Base-by-base conservation (phyloP, 2,797 vertebrate species). In the Buphagus erythrorhynchus region DNA sequence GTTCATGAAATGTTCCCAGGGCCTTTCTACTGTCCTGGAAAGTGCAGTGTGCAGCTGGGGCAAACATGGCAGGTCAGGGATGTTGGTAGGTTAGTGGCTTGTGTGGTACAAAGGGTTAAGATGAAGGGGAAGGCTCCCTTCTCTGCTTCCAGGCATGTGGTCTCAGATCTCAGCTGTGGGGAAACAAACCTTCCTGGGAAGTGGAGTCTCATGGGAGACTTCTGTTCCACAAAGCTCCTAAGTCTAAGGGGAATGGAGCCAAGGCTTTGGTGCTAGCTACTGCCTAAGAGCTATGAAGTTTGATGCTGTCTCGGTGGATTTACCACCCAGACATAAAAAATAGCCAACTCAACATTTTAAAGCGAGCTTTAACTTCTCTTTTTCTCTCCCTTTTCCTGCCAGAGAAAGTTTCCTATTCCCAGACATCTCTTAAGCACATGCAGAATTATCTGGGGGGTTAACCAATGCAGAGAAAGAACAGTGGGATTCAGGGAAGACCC, bases 391-490 rank as follows among this genome's bases (percentile, higher is more conserved):
- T 72, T 75, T 76, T 24, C 66, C 54, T 59, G 20, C 29, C 16
- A 45, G 66, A 61, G 73, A 73, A 66, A 76, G 29, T 45, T 79
- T 90, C 22, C 16, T 48, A 71, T 91, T 94, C 86, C 91, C 93
- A 95, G 45, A 36, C 79, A 75, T 80, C 54, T 25, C 29, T 71
- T 88, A 63, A 95, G n/a, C 31, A 46, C 20, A 25, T 26, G 46
- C 57, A 80, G 67, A 93, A 79, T 79, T 94, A 76, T 93, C 86
- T 86, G 48, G 76, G 73, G 79, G 45, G 67, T 95, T 97, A 93
- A 79, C 5, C 7, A 79, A 73, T n/a, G 24, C 35, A 57, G 45
- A n/a, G 45, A 71, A n/a, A 28, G 28, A 71, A 14, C 57, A 63
- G 69, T 2, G 3, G 54, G 88, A 67, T 66, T 90, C n/a, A 42